A percentile compares a stretch with the other conserved stretches of the same genome.
Evolutionary conservation across 2,888 invertebrate genomes (phyloP).

Genomic region (Nemoura dubitans): DNA sequence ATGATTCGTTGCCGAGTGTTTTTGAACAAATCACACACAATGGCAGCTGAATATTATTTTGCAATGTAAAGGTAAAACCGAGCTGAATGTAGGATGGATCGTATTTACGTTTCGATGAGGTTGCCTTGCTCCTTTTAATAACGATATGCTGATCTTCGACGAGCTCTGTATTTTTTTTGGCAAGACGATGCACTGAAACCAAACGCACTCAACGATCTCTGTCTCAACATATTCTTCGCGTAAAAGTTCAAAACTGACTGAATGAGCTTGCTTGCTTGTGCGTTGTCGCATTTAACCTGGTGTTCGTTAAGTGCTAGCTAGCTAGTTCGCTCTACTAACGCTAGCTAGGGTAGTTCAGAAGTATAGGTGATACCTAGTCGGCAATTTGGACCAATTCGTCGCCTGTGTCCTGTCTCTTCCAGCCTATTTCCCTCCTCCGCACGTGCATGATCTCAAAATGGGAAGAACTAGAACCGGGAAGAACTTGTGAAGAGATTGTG

Average conservation of each 20-base stretch:
- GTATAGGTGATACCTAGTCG: too few species aligned
- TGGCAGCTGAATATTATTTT: neutral
- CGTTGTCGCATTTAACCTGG: too few species aligned
- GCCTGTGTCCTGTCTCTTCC: too few species aligned
- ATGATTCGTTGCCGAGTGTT: constrained; percentile 41
- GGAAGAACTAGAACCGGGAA: too few species aligned
- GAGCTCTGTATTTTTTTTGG: constrained; percentile 57
- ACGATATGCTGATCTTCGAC: constrained; percentile 48
- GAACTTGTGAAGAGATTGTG: too few species aligned
- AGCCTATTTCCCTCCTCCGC: too few species aligned
- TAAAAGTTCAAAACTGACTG: neutral
- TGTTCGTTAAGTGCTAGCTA: too few species aligned
- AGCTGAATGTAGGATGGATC: constrained; percentile 17
- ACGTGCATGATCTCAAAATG: too few species aligned
- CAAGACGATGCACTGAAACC: neutral
- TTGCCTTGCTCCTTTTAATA: constrained; percentile 45
- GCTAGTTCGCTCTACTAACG: too few species aligned
- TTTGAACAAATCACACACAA: constrained; percentile 18
- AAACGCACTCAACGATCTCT: neutral
- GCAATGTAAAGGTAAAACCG: neutral
- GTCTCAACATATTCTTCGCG: neutral
- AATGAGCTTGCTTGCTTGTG: too few species aligned
- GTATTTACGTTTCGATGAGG: constrained; percentile 47
- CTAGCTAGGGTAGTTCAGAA: too few species aligned
- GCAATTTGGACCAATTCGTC: too few species aligned